A percentile compares a stretch with the other conserved stretches of the same genome.
phyloP scores from a whole-genome alignment of 2,113 vertebrate genomes.

The Phycodurus eques region DNA sequence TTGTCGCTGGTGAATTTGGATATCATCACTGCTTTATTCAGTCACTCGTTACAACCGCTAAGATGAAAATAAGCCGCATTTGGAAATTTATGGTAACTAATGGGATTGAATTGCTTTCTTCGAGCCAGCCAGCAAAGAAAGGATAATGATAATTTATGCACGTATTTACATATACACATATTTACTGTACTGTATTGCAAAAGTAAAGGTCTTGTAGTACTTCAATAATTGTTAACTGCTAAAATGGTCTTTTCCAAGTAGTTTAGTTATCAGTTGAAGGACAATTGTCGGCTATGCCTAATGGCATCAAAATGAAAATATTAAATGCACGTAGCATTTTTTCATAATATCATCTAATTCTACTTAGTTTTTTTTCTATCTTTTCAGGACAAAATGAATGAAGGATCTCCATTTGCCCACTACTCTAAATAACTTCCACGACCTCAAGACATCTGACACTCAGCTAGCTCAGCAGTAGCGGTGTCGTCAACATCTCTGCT shows the following conservation, averaged over 20 bases:
- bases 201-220: no score
- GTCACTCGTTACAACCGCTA: no score
- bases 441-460: not conserved
- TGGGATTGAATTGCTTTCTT: no score
- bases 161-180: no score
- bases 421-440: constrained; percentile 61
- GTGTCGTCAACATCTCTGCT: not conserved
- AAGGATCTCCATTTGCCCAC: constrained; percentile 66
- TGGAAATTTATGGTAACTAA: no score
- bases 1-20: not conserved
- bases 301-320: not conserved
- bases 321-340: not conserved
- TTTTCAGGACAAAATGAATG: constrained; percentile 67
- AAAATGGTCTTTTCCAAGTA: not conserved
- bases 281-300: not conserved
- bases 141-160: no score
- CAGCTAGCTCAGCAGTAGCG: not conserved
- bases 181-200: no score
- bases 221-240: not conserved
- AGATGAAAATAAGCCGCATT: no score
- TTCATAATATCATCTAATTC: not conserved
- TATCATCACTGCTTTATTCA: no score
- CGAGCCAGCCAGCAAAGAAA: no score
- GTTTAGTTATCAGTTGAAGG: not conserved
- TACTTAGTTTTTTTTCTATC: constrained; percentile 1